Evolutionary conservation across 2,113 vertebrate genomes (phyloP), one percentile per base, ranked within the genome.

Genomic region (Cromileptes altivelis): DNA sequence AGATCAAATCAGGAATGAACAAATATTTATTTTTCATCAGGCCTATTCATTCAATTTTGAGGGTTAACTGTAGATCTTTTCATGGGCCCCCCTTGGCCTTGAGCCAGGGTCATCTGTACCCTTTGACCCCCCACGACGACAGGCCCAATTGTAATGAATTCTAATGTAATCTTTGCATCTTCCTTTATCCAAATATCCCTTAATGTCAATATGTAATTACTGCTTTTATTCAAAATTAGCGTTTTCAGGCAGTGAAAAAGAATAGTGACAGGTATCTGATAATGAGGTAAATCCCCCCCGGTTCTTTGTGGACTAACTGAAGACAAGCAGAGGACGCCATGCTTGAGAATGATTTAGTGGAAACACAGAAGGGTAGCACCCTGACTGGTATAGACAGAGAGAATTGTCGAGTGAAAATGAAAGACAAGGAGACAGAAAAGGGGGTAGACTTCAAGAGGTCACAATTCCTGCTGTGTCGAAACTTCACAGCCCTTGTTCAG

Each of bases 401-500:
- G 40, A 65, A 64, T 25, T 37, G 50, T 53, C 6, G 40, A 58
- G 68, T 27, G 52, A 72, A 70, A 90, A 72, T 60, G 30, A 85
- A 80, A 73, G 25, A 72, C 23, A 5, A 18, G 50, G 25, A 27
- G 58, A 61, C 8, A 11, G 70, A 80, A 74, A 80, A 70, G 33
- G 37, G 33, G 12, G 49, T 49, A 33, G 52, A 71, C 67, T 70
- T 81, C 30, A 72, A 79, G 87, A 82, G 76, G 82, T 87, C 81
- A 80, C 42, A 25, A 11, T 70, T 86, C 75, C 77, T 21, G 80
- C 82, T 72, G 84, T 70, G 74, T 53, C 80, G 45, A 84, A 85
- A 84, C 76, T 82, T 85, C 79, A 81, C 45, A 78, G 64, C 13
- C 37, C 33, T 49, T 80, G 42, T 74, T 90, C 69, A 67, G n/a